Evolutionary conservation across 2,888 invertebrate species (phyloP).

Genomic region (Microdon myrmicae): DNA sequence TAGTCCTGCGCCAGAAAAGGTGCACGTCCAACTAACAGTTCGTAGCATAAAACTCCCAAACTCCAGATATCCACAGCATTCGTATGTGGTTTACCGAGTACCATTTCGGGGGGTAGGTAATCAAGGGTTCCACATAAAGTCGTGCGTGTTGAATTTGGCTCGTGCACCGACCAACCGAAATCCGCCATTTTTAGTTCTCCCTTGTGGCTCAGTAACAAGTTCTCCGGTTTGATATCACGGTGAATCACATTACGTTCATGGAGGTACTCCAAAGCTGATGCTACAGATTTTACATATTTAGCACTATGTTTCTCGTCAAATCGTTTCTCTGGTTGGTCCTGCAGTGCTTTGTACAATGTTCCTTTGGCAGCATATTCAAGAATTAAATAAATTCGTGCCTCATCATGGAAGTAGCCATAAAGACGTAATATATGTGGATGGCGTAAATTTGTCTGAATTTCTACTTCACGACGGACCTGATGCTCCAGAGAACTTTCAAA

Average conservation of each 20-base stretch:
- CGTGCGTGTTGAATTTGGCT: slow-evolving; percentile 88
- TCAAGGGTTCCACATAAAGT: slow-evolving; percentile 96
- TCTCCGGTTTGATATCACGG: slow-evolving; percentile 96
- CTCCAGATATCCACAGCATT: slow-evolving; percentile 95
- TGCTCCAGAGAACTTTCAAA: slow-evolving; percentile 88
- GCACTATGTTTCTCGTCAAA: slow-evolving; percentile 84
- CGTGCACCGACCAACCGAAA: slow-evolving; percentile 98
- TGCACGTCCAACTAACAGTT: slow-evolving; percentile 91
- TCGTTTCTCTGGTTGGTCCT: slow-evolving; percentile 75
- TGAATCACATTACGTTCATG: slow-evolving; percentile 93
- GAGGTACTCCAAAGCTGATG: slow-evolving; percentile 88
- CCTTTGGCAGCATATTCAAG: slow-evolving; percentile 89
- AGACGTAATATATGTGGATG: slow-evolving; percentile 94
- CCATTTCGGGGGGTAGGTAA: slow-evolving; percentile 97
- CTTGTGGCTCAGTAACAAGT: slow-evolving; percentile 84
- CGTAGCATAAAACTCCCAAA: slow-evolving; percentile 93
- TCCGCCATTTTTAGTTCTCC: slow-evolving; percentile 95
- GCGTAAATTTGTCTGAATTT: slow-evolving; percentile 94
- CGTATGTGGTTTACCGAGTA: slow-evolving; percentile 85
- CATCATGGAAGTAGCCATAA: slow-evolving; percentile 96
- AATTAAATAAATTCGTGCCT: slow-evolving; percentile 90
- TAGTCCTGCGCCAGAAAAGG: slow-evolving; percentile 87
- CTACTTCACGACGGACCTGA: slow-evolving; percentile 95
- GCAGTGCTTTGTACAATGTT: slow-evolving; percentile 82
- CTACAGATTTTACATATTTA: slow-evolving; percentile 84